phyloP scores from a whole-genome alignment of 2,113 vertebrate species.

The Nothobranchius kuhntae region DNA sequence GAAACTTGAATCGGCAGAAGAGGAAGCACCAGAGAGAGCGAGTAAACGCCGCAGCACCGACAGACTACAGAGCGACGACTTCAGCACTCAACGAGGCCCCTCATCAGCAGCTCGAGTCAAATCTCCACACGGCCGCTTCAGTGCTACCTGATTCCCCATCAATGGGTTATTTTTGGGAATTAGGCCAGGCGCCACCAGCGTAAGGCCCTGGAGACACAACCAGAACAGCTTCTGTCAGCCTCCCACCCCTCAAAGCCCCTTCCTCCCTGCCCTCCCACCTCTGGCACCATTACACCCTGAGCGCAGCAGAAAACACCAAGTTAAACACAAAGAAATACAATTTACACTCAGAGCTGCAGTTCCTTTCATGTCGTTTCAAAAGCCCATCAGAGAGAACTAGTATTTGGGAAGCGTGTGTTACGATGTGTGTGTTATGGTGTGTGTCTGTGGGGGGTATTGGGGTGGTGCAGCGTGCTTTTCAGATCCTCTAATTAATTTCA shows the following conservation, averaged over 20 bases:
- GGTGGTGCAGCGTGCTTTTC: slow-evolving; percentile 10
- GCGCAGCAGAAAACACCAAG: slow-evolving; percentile 11
- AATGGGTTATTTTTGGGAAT: slow-evolving; percentile 65
- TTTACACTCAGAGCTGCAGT: slow-evolving; percentile 23
- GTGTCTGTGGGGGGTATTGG: slow-evolving; percentile 7
- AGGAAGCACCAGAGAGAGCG: neutral
- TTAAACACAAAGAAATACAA: slow-evolving; percentile 27
- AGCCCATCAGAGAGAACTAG: slow-evolving; percentile 57
- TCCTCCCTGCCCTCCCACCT: slow-evolving; percentile 12
- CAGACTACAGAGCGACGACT: slow-evolving; percentile 14
- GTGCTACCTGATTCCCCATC: slow-evolving; percentile 38
- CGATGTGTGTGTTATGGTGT: neutral
- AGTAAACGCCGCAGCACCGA: neutral
- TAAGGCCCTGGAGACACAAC: slow-evolving; percentile 47
- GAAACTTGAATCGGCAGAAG: slow-evolving; percentile 8
- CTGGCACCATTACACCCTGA: slow-evolving; percentile 11
- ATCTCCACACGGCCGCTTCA: slow-evolving; percentile 14
- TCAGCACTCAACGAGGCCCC: neutral
- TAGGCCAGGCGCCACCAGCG: slow-evolving; percentile 57
- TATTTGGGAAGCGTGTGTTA: slow-evolving; percentile 41
- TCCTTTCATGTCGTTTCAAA: slow-evolving; percentile 52
- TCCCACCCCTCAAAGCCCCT: slow-evolving; percentile 9
- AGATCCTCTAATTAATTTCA: slow-evolving; percentile 70
- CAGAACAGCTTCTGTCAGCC: slow-evolving; percentile 31
- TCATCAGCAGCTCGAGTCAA: slow-evolving; percentile 1